Base-by-base conservation (phyloP, 2,888 invertebrate genomes). In the Synanthedon formicaeformis region DNA sequence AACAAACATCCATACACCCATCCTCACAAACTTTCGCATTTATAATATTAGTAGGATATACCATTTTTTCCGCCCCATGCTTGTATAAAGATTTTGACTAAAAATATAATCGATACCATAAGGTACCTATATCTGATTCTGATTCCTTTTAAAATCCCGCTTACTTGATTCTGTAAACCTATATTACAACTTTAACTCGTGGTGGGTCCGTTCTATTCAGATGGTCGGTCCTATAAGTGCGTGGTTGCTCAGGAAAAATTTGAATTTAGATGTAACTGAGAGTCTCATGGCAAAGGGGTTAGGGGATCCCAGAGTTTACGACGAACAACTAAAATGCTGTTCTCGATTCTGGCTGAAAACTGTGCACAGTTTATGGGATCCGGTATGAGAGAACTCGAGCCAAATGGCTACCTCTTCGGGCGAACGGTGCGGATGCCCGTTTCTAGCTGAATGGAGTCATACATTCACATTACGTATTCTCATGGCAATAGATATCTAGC, bases 331-430 rank as follows among this genome's bases (percentile, higher is more conserved):
- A 78, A 83, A 83, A 83, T 75, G 78, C 79, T 80, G 81, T 76
- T 80, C 75, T 76, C 73, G 65, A 74, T 69, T 75, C 70, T 71
- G 69, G 73, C 75, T 77, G 75, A 71, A 77, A 82, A 82, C 80
- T 77, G 74, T 71, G 67, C 71, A 70, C 70, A 68, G 77, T 84
- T 82, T 84, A 84, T 81, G 75, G 70, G 78, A 73, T 77, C 75
- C 73, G 78, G 74, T 77, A 73, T 63, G 67, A 71, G 78, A 69
- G 73, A 71, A 64, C 67, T 69, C 71, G 69, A 68, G 80, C 75
- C 76, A 80, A 86, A 86, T 84, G 74, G 83, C 78, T 74, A 76
- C 77, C 82, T 83, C 81, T 77, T 72, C 60, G 71, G 67, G 70
- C 71, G 69, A 80, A 76, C 73, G 75, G 81, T 73, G 71, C 74